Evolutionary conservation across 2,888 invertebrate genomes (phyloP), one percentile per base, ranked within the genome.

Genomic region (Ochlodes sylvanus): DNA sequence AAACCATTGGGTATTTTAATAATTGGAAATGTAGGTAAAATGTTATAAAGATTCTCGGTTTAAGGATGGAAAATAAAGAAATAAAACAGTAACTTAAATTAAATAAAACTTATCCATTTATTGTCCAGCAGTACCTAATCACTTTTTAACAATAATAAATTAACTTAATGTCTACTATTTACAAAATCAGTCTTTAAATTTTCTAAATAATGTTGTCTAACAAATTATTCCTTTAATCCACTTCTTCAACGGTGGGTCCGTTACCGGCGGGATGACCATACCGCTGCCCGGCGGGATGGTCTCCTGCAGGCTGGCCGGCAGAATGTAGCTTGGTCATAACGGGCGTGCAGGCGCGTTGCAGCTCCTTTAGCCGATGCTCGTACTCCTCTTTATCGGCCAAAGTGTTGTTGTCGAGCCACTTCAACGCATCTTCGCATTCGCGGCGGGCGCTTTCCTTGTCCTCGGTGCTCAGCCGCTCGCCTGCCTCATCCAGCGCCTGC

Each of bases 351-450:
- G 89, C 84, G 67, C 89, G 90, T 77, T 95, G 94, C 41, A 96
- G 69, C 69, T 96, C 95, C 72, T 94, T 93, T 73, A 95, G 79
- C 73, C 93, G 94, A 76, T 95, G 92, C 70, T 95, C 95, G 76
- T 92, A 95, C 80, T 95, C 96, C 7, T 94, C 96, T 79, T 94
- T 95, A 68, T 95, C 96, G 7, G 95, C 96, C 74, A 93, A 89
- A 44, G 92, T 94, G 88, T 95, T 96, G 79, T 90, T 87, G 81
- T 97, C 97, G 73, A 97, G 86, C 97, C 97, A 97, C 69, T 90
- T 91, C 61, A 97, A 81, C 21, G 94, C 91, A 50, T 95, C 95
- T 7, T 94, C 94, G 76, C 95, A 95, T 71, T 90, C 89, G 1
- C 79, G 83, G 12, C 85, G 81, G 1, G 90, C 90, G 64, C 77